A percentile compares a stretch with the other conserved stretches of the same genome.
Conservation (phyloP, 64 coral and sea anemone genomes). For the Montipora sp. region DNA sequence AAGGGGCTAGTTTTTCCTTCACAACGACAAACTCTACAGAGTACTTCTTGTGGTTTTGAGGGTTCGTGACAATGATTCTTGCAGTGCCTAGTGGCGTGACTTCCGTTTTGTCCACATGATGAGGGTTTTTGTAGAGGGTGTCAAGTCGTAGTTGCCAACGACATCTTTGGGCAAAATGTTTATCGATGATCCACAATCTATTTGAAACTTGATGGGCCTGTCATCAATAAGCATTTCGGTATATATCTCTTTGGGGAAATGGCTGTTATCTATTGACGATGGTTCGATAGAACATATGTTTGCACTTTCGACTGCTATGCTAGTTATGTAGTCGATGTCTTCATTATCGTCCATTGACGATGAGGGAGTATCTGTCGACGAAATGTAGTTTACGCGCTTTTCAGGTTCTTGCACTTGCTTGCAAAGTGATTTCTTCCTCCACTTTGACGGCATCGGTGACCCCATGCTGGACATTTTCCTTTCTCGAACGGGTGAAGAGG, state of each 20-base stretch:
- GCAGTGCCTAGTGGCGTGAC: background rate
- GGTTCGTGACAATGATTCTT: conserved; percentile 33
- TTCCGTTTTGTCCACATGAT: background rate
- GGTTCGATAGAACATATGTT: background rate
- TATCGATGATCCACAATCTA: conserved; percentile 41
- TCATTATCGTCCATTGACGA: background rate
- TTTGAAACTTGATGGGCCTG: conserved; percentile 9
- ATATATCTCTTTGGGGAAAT: conserved; percentile 31
- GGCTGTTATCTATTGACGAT: background rate
- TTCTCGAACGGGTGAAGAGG: background rate
- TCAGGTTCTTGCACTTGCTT: background rate
- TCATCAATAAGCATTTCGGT: conserved; percentile 32
- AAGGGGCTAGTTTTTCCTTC: conserved; percentile 27
- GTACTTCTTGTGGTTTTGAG: conserved; percentile 44
- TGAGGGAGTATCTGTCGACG: background rate
- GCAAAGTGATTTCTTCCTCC: background rate
- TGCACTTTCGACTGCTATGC: background rate
- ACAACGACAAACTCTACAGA: conserved; percentile 53
- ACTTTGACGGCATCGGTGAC: background rate
- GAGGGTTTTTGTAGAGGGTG: conserved; percentile 19
- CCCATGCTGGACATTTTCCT: background rate
- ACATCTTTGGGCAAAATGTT: conserved; percentile 39
- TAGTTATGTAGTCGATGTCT: conserved; percentile 2
- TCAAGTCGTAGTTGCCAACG: background rate
- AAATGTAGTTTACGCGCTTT: background rate